phyloP scores from a whole-genome alignment of 2,113 vertebrate genomes.

The Onychostoma macrolepis region DNA sequence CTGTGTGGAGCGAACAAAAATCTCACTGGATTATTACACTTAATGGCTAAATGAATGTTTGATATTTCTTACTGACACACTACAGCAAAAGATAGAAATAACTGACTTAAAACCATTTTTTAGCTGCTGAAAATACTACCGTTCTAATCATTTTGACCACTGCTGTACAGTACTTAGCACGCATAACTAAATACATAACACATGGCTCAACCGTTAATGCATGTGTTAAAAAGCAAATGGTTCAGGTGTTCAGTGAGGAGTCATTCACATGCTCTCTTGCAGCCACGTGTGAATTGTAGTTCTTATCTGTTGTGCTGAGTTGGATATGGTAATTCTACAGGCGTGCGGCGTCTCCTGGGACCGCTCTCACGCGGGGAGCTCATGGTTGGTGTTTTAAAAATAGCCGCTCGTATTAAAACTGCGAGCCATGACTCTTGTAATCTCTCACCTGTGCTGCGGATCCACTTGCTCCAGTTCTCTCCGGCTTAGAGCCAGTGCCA shows the following conservation, averaged over 20 bases:
- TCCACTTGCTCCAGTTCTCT: conserved; percentile 44
- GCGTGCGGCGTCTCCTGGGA: conserved; percentile 67
- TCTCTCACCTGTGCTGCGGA: conserved; percentile 65
- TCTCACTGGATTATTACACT: too few relatives aligned
- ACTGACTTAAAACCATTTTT: too few relatives aligned
- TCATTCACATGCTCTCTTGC: not conserved
- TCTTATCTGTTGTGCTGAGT: conserved; percentile 36
- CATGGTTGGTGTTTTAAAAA: conserved; percentile 76
- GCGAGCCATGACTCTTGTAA: conserved; percentile 62
- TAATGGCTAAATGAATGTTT: too few relatives aligned
- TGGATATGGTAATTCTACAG: conserved; percentile 72
- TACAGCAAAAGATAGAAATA: too few relatives aligned
- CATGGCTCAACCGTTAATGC: conserved; percentile 5
- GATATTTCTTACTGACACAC: too few relatives aligned
- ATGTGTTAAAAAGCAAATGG: not conserved
- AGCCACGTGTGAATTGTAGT: conserved; percentile 2
- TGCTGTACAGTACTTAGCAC: too few relatives aligned
- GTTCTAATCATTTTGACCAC: too few relatives aligned
- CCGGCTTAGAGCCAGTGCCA: not conserved
- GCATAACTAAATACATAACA: too few relatives aligned
- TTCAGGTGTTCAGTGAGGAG: not conserved
- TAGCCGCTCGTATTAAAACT: conserved; percentile 71
- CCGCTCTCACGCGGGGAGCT: conserved; percentile 69
- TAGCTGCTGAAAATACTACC: too few relatives aligned
- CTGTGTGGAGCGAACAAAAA: too few relatives aligned